Base-by-base conservation (phyloP, 2,888 invertebrate genomes). In the Prenolepis imparis region DNA sequence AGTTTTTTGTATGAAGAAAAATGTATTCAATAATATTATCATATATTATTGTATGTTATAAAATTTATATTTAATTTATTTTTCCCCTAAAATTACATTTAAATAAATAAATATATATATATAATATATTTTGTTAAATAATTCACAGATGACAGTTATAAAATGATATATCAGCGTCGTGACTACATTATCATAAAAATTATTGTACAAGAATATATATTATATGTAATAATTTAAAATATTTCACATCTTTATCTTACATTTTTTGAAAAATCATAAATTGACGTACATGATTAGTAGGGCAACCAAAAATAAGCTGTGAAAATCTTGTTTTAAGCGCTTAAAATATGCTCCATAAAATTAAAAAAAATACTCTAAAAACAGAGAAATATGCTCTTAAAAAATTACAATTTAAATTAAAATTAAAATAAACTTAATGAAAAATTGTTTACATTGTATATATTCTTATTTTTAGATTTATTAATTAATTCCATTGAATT, bases 141-240 rank as follows among this genome's bases (percentile, higher is more conserved):
- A 2, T 15, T 52, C 8, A n/a, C n/a, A n/a, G 8, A 2, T 52
- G 8, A 52, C 2, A n/a, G n/a, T 8, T 2, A 52, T 8, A 4
- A 48, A 48, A 48, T 52, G 8, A 52, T 52, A 52, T n/a, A 52
- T 52, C 8, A 52, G 8, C 44, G 5, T 8, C 6, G 8, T 36
- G 52, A n/a, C 52, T n/a, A 2, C n/a, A n/a, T 52, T 9, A 52
- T n/a, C 18, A 28, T 18, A 48, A 48, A 9, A 63, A 32, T 21
- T 74, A 11, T n/a, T n/a, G 63, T 48, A 48, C 8, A 36, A 28
- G 15, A 63, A 75, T 52, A 15, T 32, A 44, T 32, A 3, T 48
- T 18, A n/a, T 57, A 24, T 48, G 28, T 9, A 21, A 15, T 63
- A 74, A 74, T 63, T 63, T 74, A 36, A 41, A 57, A 36, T 36